Evolutionary conservation across 2,797 vertebrate species (phyloP).

Genomic region (Girardinus metallicus): DNA sequence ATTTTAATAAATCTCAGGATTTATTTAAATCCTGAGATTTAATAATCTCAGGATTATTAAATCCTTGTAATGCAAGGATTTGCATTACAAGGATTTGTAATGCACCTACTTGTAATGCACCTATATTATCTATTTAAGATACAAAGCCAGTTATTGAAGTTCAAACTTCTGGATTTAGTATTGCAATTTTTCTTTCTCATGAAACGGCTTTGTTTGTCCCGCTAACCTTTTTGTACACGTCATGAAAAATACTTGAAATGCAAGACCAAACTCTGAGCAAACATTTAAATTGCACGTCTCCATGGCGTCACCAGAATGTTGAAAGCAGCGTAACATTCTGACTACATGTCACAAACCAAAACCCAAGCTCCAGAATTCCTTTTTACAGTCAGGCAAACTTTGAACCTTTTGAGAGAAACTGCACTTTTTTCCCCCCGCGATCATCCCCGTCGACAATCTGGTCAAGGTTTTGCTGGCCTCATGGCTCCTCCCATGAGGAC

Average conservation of each 20-base stretch:
- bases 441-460: background rate
- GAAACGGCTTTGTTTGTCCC: background rate
- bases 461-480: background rate
- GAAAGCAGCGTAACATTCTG: background rate
- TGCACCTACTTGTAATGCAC: background rate
- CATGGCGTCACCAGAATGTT: background rate
- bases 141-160: background rate
- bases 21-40: too few species aligned
- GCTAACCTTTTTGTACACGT: background rate
- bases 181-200: background rate
- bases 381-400: background rate
- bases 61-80: too few species aligned
- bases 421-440: background rate
- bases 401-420: background rate
- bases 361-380: background rate
- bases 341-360: background rate
- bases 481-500: background rate
- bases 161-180: background rate
- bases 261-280: background rate
- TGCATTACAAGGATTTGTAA: too few species aligned
- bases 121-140: background rate
- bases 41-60: too few species aligned
- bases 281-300: background rate
- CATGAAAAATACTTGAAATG: background rate
- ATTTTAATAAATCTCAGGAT: too few species aligned